Percentiles rank a stretch among this genome's conserved stretches.
Conservation (phyloP, 2,113 vertebrate genomes). For the Galbula dea region DNA sequence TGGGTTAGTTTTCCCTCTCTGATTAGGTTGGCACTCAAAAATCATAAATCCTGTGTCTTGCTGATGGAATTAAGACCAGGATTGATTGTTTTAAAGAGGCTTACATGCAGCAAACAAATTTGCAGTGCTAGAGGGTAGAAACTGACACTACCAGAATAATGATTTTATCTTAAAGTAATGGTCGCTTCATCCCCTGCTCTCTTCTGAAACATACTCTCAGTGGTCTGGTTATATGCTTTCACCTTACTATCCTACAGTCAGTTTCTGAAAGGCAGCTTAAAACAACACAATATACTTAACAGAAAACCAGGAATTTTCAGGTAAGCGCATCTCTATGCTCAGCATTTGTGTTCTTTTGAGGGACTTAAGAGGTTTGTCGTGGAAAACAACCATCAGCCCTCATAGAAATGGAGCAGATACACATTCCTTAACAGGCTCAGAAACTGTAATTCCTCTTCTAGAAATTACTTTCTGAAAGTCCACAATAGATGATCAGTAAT, state of each 20-base stretch:
- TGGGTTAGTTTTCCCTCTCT: not conserved
- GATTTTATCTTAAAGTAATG: not conserved
- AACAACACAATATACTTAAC: not conserved
- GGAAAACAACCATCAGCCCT: not conserved
- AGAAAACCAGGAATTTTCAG: not conserved
- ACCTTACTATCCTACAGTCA: not conserved
- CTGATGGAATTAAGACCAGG: not conserved
- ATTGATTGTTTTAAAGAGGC: not conserved
- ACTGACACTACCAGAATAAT: not conserved
- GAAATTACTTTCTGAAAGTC: not conserved
- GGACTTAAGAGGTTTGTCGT: not conserved
- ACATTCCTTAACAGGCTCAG: fast-evolving
- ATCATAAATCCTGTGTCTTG: not conserved
- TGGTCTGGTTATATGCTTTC: not conserved
- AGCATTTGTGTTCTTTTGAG: not conserved
- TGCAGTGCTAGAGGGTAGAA: not conserved
- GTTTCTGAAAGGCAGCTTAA: not conserved
- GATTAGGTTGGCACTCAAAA: not conserved
- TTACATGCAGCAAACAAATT: not conserved
- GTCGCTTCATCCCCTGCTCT: not conserved
- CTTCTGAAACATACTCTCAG: not conserved
- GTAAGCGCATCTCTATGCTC: not conserved
- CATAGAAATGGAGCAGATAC: fast-evolving
- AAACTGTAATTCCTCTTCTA: not conserved
- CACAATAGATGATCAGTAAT: not conserved